These are phyloP conservation scores for Tinea trinotella DNA, from an alignment of 2,888 invertebrate genomes.

Conservation along the genomic window DNA sequence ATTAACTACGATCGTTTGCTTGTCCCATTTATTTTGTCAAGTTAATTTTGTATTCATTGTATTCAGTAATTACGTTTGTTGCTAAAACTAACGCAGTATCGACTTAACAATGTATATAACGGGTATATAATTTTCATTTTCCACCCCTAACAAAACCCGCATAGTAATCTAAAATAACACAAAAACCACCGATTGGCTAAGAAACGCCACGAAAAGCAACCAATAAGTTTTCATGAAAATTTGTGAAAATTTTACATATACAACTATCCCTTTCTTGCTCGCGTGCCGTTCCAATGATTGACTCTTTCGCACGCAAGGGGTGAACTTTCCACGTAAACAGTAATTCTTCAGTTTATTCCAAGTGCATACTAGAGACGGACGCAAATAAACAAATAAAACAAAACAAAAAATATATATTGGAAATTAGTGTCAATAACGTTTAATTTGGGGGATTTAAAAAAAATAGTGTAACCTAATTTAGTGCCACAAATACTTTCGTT, in stretches of 20 bases:
- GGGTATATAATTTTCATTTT: neutral
- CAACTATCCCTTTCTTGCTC: slow-evolving; percentile 37
- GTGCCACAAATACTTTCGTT: too few species aligned
- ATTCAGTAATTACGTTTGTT: too few species aligned
- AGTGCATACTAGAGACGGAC: slow-evolving; percentile 59
- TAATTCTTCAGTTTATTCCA: slow-evolving; percentile 53
- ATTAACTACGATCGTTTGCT: too few species aligned
- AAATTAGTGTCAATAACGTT: too few species aligned
- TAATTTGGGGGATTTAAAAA: too few species aligned
- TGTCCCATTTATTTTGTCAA: too few species aligned
- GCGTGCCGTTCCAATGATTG: slow-evolving; percentile 29
- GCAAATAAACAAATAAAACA: slow-evolving; percentile 26
- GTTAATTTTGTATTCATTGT: too few species aligned
- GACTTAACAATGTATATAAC: neutral
- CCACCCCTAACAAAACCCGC: slow-evolving; percentile 17
- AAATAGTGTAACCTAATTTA: too few species aligned
- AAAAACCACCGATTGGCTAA: slow-evolving; percentile 40
- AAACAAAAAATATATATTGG: too few species aligned
- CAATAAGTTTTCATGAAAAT: slow-evolving; percentile 46
- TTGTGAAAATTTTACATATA: slow-evolving; percentile 37
- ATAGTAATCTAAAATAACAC: neutral
- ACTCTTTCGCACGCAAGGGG: slow-evolving; percentile 48
- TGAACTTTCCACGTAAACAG: slow-evolving; percentile 33
- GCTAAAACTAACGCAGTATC: neutral
- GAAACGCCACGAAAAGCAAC: slow-evolving; percentile 35